Conservation (phyloP, 2,113 vertebrate genomes). For the Aptenodytes forsteri region DNA sequence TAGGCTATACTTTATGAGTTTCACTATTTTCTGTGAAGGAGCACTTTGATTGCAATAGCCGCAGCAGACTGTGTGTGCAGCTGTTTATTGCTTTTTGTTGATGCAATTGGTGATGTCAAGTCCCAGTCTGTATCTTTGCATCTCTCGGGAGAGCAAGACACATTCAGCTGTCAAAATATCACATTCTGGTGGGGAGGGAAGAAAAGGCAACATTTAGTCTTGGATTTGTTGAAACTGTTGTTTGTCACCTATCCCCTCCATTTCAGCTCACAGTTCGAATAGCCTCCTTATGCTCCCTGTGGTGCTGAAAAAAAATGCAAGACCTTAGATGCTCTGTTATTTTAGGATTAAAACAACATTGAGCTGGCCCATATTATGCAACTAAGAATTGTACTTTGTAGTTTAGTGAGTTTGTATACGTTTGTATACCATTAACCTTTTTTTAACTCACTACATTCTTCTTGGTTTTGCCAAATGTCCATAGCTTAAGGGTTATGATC, state of each 20-base stretch:
- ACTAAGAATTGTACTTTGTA: neutral
- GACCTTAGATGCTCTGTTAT: conserved; percentile 4
- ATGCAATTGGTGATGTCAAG: conserved; percentile 9
- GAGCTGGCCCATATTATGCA: neutral
- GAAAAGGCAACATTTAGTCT: neutral
- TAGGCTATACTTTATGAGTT: neutral
- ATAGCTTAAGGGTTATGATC: neutral
- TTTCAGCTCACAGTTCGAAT: neutral
- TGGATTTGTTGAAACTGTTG: neutral
- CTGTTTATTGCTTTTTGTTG: conserved; percentile 12
- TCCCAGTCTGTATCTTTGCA: neutral
- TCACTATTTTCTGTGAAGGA: neutral
- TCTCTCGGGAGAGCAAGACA: neutral
- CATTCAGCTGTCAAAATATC: conserved; percentile 40
- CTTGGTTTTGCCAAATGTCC: neutral
- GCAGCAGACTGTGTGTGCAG: neutral
- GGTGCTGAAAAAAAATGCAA: neutral
- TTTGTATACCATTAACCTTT: neutral
- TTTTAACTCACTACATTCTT: neutral
- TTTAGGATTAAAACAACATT: conserved; percentile 22
- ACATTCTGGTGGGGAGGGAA: neutral
- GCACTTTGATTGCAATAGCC: neutral
- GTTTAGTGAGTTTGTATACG: neutral
- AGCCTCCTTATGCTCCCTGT: neutral
- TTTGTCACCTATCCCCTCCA: neutral